Base-by-base conservation (phyloP, 2,888 invertebrate genomes). In the Tachina lurida region DNA sequence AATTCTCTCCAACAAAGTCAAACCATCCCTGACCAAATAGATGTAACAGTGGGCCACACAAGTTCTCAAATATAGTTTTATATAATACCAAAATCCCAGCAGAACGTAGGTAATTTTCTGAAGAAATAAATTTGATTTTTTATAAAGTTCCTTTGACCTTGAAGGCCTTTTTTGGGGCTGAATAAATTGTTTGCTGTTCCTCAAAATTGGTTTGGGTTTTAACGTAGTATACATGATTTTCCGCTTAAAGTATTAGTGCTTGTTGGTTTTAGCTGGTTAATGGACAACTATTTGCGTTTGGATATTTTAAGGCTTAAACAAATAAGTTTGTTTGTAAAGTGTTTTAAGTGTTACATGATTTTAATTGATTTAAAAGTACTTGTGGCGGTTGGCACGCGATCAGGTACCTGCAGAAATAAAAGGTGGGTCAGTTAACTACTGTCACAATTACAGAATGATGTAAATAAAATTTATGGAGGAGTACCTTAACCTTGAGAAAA, bases 1-100 rank as follows among this genome's bases (percentile, higher is more conserved):
- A 75, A 82, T 90, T 90, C 89, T 89, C 52, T 93, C 92, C 7
- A 91, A 10, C 3, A 90, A 45, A 0, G 89, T 87, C 3, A 92
- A 79, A 47, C 88, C 65, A 7, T 75, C 31, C 31, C 89, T 88
- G 1, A 89, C 89, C 4, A 92, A 80, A 77, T 91, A 92, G 0
- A 88, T 87, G 68, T 92, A 90, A 9, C 92, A 92, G 86, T 93
- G 92, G 63, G 92, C 91, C 31, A 90, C 89, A 67, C 91, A 91
- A 19, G 90, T 90, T 39, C 87, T 86, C 17, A 92, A 89, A 79
- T 91, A 93, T 9, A 89, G 84, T 68, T 87, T 81, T 0, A 88
- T 78, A 62, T 88, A 88, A 12, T 62, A 17, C 41, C 74, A 82
- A 19, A 75, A 54, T 3, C 74, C 78, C 2, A 74, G 9, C 0